A percentile compares a stretch with the other conserved stretches of the same genome.
These are phyloP conservation scores for Lycaon pictus DNA, from an alignment of 2,113 vertebrate species.

Conservation along the genomic window DNA sequence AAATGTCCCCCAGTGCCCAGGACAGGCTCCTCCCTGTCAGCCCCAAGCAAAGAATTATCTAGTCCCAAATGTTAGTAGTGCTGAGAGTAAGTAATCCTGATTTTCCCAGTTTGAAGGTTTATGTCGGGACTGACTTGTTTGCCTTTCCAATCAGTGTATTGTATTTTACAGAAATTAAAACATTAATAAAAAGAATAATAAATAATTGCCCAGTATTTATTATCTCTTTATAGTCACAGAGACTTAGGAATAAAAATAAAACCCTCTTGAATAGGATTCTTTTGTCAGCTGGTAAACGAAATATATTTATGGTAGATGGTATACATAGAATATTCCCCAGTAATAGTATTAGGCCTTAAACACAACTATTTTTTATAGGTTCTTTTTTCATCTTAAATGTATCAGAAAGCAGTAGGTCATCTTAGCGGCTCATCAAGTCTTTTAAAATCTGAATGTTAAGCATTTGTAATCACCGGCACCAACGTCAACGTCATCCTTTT, in stretches of 20 bases:
- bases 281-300: conserved; percentile 16
- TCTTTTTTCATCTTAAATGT: conserved; percentile 46
- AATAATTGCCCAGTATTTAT: conserved; percentile 26
- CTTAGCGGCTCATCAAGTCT: background rate
- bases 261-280: background rate
- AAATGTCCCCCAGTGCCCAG: background rate
- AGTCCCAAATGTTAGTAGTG: background rate
- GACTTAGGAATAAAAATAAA: conserved; percentile 24
- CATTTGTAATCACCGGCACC: conserved; percentile 26
- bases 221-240: conserved; percentile 24
- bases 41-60: background rate
- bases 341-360: conserved; percentile 5
- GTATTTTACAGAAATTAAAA: conserved; percentile 55
- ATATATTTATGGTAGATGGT: conserved; percentile 29
- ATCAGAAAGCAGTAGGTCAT: conserved; percentile 39
- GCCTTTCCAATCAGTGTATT: conserved; percentile 17
- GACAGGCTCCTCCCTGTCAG: background rate
- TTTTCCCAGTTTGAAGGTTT: conserved; percentile 6
- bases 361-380: background rate
- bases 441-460: conserved; percentile 34
- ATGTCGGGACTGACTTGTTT: background rate
- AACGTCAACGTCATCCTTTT: conserved; percentile 23
- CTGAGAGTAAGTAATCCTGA: conserved; percentile 1
- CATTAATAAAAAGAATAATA: conserved; percentile 42
- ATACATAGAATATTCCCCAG: conserved; percentile 9